Evolutionary conservation across 2,888 invertebrate genomes (phyloP).

Genomic region (Hipparchia sbordonii): DNA sequence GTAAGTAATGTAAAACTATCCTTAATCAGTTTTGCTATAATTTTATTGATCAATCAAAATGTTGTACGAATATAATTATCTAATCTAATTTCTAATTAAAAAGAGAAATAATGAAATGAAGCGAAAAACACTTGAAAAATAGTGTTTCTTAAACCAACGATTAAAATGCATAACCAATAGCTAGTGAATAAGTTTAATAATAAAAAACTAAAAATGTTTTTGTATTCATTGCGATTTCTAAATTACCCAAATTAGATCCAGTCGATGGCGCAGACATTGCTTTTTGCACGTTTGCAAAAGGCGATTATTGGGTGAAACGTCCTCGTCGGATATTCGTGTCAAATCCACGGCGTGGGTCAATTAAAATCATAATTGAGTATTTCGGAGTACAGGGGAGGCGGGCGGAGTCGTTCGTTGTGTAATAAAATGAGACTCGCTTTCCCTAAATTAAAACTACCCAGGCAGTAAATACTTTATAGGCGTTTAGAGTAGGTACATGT

Average conservation of each 20-base stretch:
- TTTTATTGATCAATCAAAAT: too few species aligned
- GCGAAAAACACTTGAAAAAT: background rate
- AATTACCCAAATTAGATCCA: constrained; percentile 35
- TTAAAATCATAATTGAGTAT: constrained; percentile 76
- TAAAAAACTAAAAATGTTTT: constrained; percentile 16
- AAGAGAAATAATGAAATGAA: background rate
- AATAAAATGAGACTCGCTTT: constrained; percentile 43
- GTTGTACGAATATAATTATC: too few species aligned
- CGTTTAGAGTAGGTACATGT: constrained; percentile 1
- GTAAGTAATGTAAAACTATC: background rate
- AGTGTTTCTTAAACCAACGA: background rate
- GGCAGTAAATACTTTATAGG: constrained; percentile 10
- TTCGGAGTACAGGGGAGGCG: constrained; percentile 47
- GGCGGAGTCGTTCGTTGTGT: constrained; percentile 42
- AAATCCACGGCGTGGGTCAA: constrained; percentile 59
- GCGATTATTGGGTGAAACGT: constrained; percentile 46
- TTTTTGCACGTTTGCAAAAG: constrained; percentile 40
- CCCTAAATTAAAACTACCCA: constrained; percentile 26
- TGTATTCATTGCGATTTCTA: constrained; percentile 22
- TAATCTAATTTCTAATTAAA: background rate
- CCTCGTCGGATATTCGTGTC: constrained; percentile 56
- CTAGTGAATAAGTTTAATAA: background rate
- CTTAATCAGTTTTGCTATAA: too few species aligned
- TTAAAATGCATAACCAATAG: constrained; percentile 8
- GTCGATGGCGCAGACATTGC: constrained; percentile 33